A percentile compares a stretch with the other conserved stretches of the same genome.
These are phyloP conservation scores for Glareola pratincola DNA, from an alignment of 2,113 vertebrate genomes.

Conservation along the genomic window DNA sequence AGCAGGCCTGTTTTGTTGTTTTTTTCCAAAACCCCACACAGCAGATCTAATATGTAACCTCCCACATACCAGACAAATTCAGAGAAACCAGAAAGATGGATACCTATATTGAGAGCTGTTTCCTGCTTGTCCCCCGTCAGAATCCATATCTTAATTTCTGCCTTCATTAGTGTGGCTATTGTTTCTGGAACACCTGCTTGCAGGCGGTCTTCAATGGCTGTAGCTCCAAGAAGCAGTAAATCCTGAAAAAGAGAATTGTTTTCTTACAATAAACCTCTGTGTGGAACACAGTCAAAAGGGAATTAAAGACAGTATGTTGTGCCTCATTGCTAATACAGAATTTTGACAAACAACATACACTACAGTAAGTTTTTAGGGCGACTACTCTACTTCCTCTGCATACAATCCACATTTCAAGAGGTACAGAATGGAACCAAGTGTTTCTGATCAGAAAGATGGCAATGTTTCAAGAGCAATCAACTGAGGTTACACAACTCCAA, in stretches of 20 bases:
- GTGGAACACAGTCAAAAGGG: not conserved
- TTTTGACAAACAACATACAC: not conserved
- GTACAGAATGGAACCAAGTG: not conserved
- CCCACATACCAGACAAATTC: not conserved
- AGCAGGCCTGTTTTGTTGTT: not conserved
- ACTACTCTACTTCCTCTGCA: not conserved
- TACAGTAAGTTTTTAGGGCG: not conserved
- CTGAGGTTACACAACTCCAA: not conserved
- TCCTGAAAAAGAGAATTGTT: constrained; percentile 74
- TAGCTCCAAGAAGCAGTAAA: constrained; percentile 90
- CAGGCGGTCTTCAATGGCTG: constrained; percentile 94
- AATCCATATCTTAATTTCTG: constrained; percentile 97
- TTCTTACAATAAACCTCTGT: not conserved
- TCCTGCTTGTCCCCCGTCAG: constrained; percentile 97
- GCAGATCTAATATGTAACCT: not conserved
- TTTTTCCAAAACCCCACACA: not conserved
- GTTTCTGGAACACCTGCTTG: constrained; percentile 96
- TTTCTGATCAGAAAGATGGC: constrained; percentile 11
- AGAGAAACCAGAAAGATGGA: not conserved
- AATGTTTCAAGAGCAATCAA: constrained; percentile 25
- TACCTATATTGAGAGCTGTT: constrained; percentile 97
- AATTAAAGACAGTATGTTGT: not conserved
- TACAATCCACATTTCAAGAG: not conserved
- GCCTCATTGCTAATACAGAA: not conserved
- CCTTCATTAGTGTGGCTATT: constrained; percentile 89